Evolutionary conservation across 2,888 invertebrate species (phyloP).

Genomic region (Amphipoea lucens): DNA sequence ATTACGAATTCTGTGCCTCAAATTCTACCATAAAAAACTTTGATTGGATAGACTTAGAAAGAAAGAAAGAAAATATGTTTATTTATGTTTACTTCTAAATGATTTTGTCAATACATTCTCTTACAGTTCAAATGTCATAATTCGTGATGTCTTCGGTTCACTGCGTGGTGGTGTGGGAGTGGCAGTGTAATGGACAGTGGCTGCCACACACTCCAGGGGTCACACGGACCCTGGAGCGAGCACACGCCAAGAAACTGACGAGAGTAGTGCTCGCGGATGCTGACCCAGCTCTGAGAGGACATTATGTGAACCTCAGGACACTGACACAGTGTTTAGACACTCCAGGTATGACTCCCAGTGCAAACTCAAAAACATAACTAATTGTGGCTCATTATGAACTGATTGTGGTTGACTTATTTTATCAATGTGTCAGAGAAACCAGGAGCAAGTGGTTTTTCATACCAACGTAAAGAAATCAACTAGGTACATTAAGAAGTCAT

Average conservation of each 20-base stretch:
- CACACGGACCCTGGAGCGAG: slow-evolving; percentile 95
- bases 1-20: neutral
- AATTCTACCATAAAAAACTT: neutral
- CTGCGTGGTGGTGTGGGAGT: slow-evolving; percentile 95
- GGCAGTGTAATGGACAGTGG: slow-evolving; percentile 93
- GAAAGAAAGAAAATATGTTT: no score
- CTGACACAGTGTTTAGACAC: slow-evolving; percentile 93
- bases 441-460: neutral
- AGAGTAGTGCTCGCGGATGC: slow-evolving; percentile 96
- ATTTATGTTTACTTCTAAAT: neutral
- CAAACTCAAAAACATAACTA: neutral
- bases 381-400: neutral
- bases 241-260: slow-evolving; percentile 95
- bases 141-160: slow-evolving; percentile 90
- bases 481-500: neutral
- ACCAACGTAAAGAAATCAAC: neutral
- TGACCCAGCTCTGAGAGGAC: slow-evolving; percentile 94
- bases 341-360: slow-evolving; percentile 70
- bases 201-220: slow-evolving; percentile 96
- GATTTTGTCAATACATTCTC: slow-evolving; percentile 1
- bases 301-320: slow-evolving; percentile 94
- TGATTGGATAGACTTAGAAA: neutral
- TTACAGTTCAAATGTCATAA: slow-evolving; percentile 60
- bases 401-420: neutral
- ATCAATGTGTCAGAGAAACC: neutral